A percentile compares a stretch with the other conserved stretches of the same genome.
Conservation (phyloP, 2,113 vertebrate genomes). For the Poicephalus gulielmi region DNA sequence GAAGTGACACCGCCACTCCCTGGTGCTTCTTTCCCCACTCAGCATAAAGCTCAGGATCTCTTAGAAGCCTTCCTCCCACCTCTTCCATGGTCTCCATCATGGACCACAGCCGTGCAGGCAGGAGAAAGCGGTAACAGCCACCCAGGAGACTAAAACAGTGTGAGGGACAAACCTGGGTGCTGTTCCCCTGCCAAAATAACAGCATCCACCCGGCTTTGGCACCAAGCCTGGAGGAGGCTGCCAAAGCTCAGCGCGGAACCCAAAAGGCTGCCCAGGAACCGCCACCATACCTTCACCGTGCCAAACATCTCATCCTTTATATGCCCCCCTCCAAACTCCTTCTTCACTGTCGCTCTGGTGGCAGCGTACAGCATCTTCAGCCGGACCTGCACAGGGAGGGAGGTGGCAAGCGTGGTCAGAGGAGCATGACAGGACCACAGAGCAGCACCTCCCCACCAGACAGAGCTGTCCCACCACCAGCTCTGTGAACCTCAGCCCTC, state of each 20-base stretch:
- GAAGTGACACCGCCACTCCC: conserved; percentile 37
- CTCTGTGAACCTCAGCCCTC: background rate
- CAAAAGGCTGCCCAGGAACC: background rate
- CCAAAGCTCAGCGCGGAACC: background rate
- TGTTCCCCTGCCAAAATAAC: background rate
- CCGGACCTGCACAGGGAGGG: conserved; percentile 80
- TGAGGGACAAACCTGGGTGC: background rate
- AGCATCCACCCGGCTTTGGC: fast-evolving
- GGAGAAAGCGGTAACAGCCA: background rate
- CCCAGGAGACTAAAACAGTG: fast-evolving
- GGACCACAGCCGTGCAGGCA: background rate
- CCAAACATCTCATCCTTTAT: conserved; percentile 97
- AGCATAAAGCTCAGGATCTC: background rate
- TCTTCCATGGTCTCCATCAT: fast-evolving
- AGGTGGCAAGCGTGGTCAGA: fast-evolving
- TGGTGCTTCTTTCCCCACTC: background rate
- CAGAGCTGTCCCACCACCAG: background rate
- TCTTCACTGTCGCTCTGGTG: conserved; percentile 96
- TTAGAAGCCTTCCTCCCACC: background rate
- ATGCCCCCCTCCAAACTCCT: conserved; percentile 96
- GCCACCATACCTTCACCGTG: conserved; percentile 83
- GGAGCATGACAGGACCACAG: fast-evolving
- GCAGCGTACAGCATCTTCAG: conserved; percentile 99
- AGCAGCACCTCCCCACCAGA: background rate
- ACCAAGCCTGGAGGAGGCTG: fast-evolving